Base-by-base conservation (phyloP, 2,888 invertebrate species). In the Drosophila mulleri region DNA sequence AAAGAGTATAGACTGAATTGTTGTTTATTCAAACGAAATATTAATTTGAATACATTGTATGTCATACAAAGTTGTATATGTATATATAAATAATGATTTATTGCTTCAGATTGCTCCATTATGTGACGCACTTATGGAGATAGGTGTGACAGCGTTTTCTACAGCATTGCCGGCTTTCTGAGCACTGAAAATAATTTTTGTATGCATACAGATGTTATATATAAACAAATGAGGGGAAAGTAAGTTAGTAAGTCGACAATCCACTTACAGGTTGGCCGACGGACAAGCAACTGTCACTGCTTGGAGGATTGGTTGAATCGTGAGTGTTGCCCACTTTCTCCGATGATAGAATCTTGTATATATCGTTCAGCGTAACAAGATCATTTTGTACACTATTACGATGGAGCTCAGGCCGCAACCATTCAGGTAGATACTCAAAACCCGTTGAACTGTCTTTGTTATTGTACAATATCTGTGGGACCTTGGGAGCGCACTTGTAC, bases 51-150 rank as follows among this genome's bases (percentile, higher is more conserved):
- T 16, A 39, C 7, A 16, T 39, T 39, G 14, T 16, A 18, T 32
- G n/a, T 6, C 14, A 48, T 57, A 20, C 12, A 18, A 47, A 29
- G 23, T 5, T 26, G 5, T 26, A 26, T 26, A 6, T 26, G 14
- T 57, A 20, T 8, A 53, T n/a, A 26, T 35, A 39, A 56, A 37
- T 35, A 11, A 16, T 50, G 9, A 39, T 14, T 29, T 29, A 7
- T n/a, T 11, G 45, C 9, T 1, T 23, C 3, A 14, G 12, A 3
- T 53, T 26, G 20, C 23, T 14, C 4, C 12, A 42, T 69, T 47
- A 92, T 48, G 92, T 91, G 56, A 93, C 92, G 70, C 92, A 93
- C 66, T 90, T 89, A 66, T 91, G 91, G 35, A 90, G 73, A 66
- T 85, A 93, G n/a, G 89, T 86, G 77, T 90, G 92, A 58, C 92